These are phyloP conservation scores for Pempheris klunzingeri DNA, from an alignment of 2,797 vertebrate species.

Conservation along the genomic window DNA sequence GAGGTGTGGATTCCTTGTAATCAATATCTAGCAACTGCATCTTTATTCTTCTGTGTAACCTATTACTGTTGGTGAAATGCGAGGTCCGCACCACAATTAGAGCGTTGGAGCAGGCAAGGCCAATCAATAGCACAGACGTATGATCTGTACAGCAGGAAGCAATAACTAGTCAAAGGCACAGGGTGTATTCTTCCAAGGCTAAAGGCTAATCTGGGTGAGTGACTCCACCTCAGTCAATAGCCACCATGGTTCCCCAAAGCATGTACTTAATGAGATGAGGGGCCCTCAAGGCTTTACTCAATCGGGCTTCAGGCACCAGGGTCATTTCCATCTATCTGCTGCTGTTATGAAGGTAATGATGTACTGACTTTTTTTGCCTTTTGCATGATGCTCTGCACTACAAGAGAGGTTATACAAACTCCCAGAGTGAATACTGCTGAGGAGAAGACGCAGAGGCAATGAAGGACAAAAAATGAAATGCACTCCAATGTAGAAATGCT, in stretches of 20 bases:
- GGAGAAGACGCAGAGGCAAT: not conserved
- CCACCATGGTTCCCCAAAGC: conserved; percentile 45
- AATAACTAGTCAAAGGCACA: conserved; percentile 79
- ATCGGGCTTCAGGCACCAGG: conserved; percentile 35
- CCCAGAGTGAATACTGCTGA: not conserved
- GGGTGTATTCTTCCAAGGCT: conserved; percentile 75
- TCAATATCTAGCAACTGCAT: conserved; percentile 93
- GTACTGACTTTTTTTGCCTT: conserved; percentile 40
- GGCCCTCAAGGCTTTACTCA: conserved; percentile 44
- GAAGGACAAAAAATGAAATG: not conserved
- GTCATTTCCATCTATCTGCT: conserved; percentile 61
- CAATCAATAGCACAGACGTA: conserved; percentile 86
- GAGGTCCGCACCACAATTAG: conserved; percentile 90
- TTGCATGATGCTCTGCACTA: conserved; percentile 9
- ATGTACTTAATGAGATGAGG: conserved; percentile 64
- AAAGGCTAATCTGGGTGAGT: conserved; percentile 81
- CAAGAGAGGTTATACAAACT: conserved; percentile 1
- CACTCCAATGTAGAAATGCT: not conserved
- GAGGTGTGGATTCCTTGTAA: conserved; percentile 91
- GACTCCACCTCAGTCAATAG: conserved; percentile 65
- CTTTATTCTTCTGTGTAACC: conserved; percentile 95
- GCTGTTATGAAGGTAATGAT: conserved; percentile 62
- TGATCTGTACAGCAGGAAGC: conserved; percentile 81
- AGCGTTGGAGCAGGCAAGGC: conserved; percentile 91
- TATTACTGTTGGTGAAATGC: conserved; percentile 93